These are phyloP conservation scores for Oncorhynchus tshawytscha DNA, from an alignment of 2,113 vertebrate genomes.

Conservation along the genomic window DNA sequence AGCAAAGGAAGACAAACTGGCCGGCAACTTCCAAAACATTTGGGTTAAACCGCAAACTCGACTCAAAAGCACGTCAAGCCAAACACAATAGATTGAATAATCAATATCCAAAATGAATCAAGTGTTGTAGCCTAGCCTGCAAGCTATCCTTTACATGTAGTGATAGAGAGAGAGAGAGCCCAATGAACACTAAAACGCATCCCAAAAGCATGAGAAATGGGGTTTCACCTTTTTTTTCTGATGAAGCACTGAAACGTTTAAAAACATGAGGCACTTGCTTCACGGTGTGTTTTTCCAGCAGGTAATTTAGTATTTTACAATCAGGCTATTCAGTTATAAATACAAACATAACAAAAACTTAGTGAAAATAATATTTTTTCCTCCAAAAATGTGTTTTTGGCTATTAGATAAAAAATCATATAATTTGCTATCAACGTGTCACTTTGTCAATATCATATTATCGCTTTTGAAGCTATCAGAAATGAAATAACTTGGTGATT, in stretches of 20 bases:
- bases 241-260: background rate
- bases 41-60: constrained; percentile 33
- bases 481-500: too few species aligned
- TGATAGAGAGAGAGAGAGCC: background rate
- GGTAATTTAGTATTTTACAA: background rate
- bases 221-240: too few species aligned
- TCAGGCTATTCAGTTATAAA: background rate
- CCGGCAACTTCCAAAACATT: constrained; percentile 35
- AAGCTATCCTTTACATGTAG: background rate
- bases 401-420: too few species aligned
- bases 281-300: too few species aligned
- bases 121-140: background rate
- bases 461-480: too few species aligned
- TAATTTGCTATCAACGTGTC: too few species aligned
- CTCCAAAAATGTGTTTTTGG: too few species aligned
- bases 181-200: background rate
- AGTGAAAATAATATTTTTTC: too few species aligned
- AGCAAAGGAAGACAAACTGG: constrained; percentile 34
- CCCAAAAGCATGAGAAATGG: background rate
- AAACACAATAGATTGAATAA: constrained; percentile 3
- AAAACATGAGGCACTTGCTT: background rate
- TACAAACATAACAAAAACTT: background rate
- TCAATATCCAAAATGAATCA: constrained; percentile 6
- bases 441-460: too few species aligned
- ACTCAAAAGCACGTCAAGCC: background rate